Conservation (phyloP, 1,140 invertebrate species). For the Bombus balteatus region DNA sequence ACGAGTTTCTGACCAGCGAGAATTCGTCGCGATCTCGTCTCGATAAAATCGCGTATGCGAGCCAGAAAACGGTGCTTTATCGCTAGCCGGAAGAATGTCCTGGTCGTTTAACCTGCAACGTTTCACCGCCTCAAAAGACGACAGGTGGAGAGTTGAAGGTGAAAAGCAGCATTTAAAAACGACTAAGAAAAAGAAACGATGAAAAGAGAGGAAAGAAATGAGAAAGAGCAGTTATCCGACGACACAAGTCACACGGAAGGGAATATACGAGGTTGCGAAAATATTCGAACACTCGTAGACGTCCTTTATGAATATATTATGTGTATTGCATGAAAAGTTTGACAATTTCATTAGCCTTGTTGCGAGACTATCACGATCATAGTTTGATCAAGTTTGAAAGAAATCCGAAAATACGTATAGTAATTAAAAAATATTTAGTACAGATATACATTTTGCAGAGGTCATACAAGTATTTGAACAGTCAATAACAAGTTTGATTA, state of each 20-base stretch:
- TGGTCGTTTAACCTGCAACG: conserved; percentile 13
- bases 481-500: no score
- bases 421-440: no score
- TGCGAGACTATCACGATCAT: not conserved
- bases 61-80: conserved; percentile 24
- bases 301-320: no score
- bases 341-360: not conserved
- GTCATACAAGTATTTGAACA: no score
- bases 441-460: no score
- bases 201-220: not conserved
- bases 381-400: no score
- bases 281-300: no score
- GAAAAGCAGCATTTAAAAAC: not conserved
- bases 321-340: no score
- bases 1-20: not conserved
- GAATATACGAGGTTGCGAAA: no score
- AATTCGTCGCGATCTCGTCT: conserved; percentile 19
- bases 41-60: conserved; percentile 24
- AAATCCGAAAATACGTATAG: no score
- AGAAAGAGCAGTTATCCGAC: not conserved
- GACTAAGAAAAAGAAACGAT: no score
- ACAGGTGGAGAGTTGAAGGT: not conserved
- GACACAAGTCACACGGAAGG: no score
- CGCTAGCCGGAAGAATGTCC: conserved; percentile 8
- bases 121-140: not conserved